Percentiles rank a stretch among this genome's conserved stretches.
These are phyloP conservation scores for Lutjanus erythropterus DNA, from an alignment of 2,113 vertebrate species.

Conservation along the genomic window DNA sequence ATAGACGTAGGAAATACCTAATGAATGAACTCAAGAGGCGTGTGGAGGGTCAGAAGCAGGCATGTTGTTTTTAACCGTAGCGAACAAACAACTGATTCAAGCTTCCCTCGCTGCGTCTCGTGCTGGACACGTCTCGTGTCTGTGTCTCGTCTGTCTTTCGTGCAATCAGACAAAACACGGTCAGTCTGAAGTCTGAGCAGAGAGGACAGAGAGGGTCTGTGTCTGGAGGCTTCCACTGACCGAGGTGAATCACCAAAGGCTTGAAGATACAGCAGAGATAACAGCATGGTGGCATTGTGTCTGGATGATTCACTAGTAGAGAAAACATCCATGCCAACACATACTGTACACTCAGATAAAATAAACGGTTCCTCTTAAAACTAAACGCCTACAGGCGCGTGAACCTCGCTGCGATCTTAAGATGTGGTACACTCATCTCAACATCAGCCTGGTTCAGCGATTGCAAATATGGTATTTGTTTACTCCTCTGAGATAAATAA, in stretches of 20 bases:
- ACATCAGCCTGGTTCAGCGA: background rate
- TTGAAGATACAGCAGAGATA: slow-evolving; percentile 48
- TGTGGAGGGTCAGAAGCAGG: slow-evolving; percentile 11
- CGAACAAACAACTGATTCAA: slow-evolving; percentile 43
- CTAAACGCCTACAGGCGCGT: background rate
- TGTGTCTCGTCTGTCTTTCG: background rate
- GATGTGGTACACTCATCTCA: background rate
- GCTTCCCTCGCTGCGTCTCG: background rate
- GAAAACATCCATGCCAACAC: slow-evolving; percentile 5
- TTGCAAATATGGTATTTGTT: background rate
- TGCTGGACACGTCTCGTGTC: background rate
- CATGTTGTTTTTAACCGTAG: slow-evolving; percentile 9
- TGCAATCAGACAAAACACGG: slow-evolving; percentile 22
- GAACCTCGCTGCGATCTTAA: background rate
- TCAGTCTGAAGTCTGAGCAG: slow-evolving; percentile 5
- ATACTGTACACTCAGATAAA: background rate
- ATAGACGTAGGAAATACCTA: slow-evolving; percentile 59
- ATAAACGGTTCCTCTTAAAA: slow-evolving; percentile 6
- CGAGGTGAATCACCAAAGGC: slow-evolving; percentile 47
- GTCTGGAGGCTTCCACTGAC: slow-evolving; percentile 30
- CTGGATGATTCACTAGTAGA: slow-evolving; percentile 18
- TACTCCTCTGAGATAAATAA: background rate
- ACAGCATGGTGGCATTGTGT: background rate
- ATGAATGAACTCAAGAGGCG: slow-evolving; percentile 34
- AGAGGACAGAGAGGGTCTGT: slow-evolving; percentile 34